Evolutionary conservation across 2,888 invertebrate genomes (phyloP), one percentile per base, ranked within the genome.

Genomic region (Scaptomyza tumidula): DNA sequence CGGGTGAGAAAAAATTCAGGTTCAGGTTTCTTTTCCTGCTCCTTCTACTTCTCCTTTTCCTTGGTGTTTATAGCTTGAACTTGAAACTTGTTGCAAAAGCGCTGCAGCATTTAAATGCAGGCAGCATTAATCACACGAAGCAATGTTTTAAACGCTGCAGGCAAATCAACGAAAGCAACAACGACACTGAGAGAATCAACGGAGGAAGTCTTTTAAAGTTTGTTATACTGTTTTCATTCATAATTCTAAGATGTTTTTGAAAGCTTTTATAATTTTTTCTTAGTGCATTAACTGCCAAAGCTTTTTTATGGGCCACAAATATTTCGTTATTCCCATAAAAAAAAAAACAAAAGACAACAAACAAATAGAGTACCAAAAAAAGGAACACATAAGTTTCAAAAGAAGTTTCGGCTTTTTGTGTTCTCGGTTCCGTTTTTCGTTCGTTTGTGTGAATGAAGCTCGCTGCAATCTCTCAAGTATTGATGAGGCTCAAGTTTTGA

Each of bases 1-100:
- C 72, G 70, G 65, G 61, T 62, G 75, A 49, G 9, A 9, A 49
- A 33, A 16, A 9, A 16, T 33, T n/a, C 10, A 11, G 33, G 33
- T 33, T 16, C 13, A 19, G 13, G 19, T 35, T 14, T 37, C 6
- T 37, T n/a, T 37, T 37, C 6, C 24, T 4, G 33, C 35, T 37
- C 13, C n/a, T n/a, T 0, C 39, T 37, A 1, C 24, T 39, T 16
- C 10, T 37, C 13, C 44, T 52, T 56, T 41, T 14, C 29, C 44
- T 63, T 84, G 75, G 81, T 87, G 82, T 78, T 84, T 75, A 19
- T 19, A 19, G 19, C 46, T 41, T 80, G 85, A 82, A 78, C 87
- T 82, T 86, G 85, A 80, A 80, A 84, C 60, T 57, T 60, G 60
- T 44, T 13, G 9, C 16, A 14, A 19, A 64, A 58, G n/a, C 52